A percentile compares a stretch with the other conserved stretches of the same genome.
Conservation (phyloP, 2,113 vertebrate species). For the Ciconia maguari region DNA sequence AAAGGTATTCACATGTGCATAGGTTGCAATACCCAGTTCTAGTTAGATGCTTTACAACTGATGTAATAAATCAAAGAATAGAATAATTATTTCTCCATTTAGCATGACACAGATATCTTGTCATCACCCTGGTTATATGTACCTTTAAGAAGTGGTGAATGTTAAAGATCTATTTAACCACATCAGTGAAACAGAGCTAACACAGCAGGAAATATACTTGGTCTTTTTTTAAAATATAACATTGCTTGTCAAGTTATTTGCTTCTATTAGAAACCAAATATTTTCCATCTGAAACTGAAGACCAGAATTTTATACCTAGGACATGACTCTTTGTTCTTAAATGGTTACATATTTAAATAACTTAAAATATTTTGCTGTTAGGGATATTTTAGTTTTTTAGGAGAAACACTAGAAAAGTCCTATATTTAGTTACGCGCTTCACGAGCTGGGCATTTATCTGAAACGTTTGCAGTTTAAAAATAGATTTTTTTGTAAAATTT, state of each 20-base stretch:
- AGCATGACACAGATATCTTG: constrained; percentile 23
- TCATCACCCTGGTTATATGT: neutral
- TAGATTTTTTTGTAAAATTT: neutral
- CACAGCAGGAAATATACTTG: constrained; percentile 16
- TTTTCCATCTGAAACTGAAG: neutral
- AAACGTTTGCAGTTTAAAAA: neutral
- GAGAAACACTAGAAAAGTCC: neutral
- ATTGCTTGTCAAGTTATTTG: neutral
- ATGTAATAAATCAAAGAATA: constrained; percentile 68
- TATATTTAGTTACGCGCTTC: neutral
- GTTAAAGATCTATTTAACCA: constrained; percentile 11
- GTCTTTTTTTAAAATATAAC: neutral
- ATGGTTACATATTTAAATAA: neutral
- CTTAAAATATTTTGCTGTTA: neutral
- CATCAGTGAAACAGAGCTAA: neutral
- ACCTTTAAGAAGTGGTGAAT: neutral
- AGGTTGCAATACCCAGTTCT: neutral
- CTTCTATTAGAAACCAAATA: neutral
- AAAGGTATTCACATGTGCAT: neutral
- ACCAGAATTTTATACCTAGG: neutral
- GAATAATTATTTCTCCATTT: constrained; percentile 51
- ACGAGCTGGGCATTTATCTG: neutral
- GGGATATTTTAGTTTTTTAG: neutral
- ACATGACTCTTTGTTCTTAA: neutral
- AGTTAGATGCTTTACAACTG: constrained; percentile 51